Evolutionary conservation across 1,140 invertebrate species (phyloP), one percentile per base, ranked within the genome.

Genomic region (Ericerus pela): DNA sequence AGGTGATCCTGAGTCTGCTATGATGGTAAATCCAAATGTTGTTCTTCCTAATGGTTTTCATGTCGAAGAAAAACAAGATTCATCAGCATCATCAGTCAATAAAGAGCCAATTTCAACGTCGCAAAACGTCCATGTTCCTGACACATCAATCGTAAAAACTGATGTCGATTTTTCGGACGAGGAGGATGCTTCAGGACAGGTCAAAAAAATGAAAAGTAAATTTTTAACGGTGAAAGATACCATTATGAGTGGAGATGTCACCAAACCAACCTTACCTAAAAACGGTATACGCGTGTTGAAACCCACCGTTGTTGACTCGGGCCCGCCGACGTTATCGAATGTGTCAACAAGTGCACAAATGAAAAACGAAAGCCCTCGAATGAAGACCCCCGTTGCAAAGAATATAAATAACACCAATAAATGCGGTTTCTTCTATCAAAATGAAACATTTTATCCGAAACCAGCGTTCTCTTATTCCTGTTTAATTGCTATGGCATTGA

Each of bases 381-480:
- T 33, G n/a, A 24, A 33, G 31, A 37, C 22, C 20, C 11, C 54
- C 4, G 33, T 27, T 6, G 20, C 54, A 26, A 28, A 29, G 2
- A 14, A 38, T 26, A 22, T 30, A 1, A 47, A 47, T 27, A 51
- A 47, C 30, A 30, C 27, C n/a, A 47, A 43, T 43, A 30, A 37
- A 47, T 37, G 37, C 5, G 41, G 27, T 38, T 70, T 68, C 37
- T 66, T 68, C 2, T 71, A 63, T 54, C 64, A 66, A 37, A 52
- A 64, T 51, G 55, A 65, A 63, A 2, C 81, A 61, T 75, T 79
- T 1, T 96, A 88, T 67, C 92, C 92, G 0, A 98, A 97, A 72
- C 94, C 94, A 0, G 88, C 90, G 0, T 98, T 96, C 71, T 96
- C 92, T 1, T 98, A 97, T 66, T 95, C 90, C 29, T 97, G 94